Evolutionary conservation across 2,888 invertebrate species (phyloP).

Genomic region (Agrotis ipsilon): DNA sequence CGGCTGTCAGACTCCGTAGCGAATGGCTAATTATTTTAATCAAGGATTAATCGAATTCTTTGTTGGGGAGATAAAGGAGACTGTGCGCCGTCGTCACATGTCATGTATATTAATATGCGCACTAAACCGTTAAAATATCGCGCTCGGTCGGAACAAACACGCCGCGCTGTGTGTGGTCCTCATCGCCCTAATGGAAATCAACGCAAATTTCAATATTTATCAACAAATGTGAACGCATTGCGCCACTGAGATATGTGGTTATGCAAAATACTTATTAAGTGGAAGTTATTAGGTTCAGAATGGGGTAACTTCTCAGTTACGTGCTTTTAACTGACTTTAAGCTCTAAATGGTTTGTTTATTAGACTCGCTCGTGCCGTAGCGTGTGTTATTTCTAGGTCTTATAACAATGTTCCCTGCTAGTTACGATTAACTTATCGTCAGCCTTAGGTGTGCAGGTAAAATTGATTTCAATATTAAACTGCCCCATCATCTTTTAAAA

Average conservation of each 20-base stretch:
- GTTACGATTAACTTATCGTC: conserved; percentile 5
- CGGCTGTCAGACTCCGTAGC: conserved; percentile 67
- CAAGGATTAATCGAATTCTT: conserved; percentile 82
- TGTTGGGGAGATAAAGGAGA: conserved; percentile 73
- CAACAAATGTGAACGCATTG: conserved; percentile 80
- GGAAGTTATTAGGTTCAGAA: conserved; percentile 72
- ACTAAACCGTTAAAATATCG: conserved; percentile 80
- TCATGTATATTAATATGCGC: conserved; percentile 71
- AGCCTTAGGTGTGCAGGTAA: background rate
- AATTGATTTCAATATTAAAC: no score
- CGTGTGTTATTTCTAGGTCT: conserved; percentile 28
- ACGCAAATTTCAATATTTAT: conserved; percentile 84
- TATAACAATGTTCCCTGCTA: background rate
- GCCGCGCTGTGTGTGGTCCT: conserved; percentile 84
- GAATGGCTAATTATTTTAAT: conserved; percentile 84
- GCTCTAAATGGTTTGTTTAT: conserved; percentile 34
- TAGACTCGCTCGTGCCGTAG: background rate
- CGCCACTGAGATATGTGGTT: conserved; percentile 74
- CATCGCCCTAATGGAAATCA: conserved; percentile 69
- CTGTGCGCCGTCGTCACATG: conserved; percentile 75
- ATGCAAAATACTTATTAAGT: conserved; percentile 74
- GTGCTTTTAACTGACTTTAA: conserved; percentile 23
- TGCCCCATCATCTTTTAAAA: no score
- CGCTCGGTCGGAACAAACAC: conserved; percentile 73
- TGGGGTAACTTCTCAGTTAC: conserved; percentile 53